These are phyloP conservation scores for Diplolepis rosae DNA, from an alignment of 2,888 invertebrate genomes.

Conservation along the genomic window DNA sequence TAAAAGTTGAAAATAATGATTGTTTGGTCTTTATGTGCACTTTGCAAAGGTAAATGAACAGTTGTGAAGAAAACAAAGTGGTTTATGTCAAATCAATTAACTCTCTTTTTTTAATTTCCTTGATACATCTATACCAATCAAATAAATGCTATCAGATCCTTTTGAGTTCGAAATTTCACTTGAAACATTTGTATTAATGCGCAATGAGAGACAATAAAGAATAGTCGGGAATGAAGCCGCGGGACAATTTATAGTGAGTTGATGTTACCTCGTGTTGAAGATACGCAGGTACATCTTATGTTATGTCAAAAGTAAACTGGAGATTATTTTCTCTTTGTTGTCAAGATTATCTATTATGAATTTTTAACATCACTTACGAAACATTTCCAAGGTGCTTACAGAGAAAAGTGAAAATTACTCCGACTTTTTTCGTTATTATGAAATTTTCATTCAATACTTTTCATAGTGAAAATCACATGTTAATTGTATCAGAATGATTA, in stretches of 20 bases:
- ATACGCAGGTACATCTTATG: neutral
- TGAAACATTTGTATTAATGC: slow-evolving; percentile 9
- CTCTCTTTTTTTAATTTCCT: neutral
- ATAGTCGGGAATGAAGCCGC: slow-evolving; percentile 14
- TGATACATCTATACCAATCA: neutral
- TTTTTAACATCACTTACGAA: slow-evolving; percentile 3
- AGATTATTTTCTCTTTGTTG: slow-evolving; percentile 3
- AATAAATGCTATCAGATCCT: neutral
- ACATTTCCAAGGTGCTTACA: neutral
- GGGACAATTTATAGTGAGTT: slow-evolving; percentile 5
- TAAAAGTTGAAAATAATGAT: neutral
- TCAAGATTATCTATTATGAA: neutral
- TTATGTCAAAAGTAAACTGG: neutral
- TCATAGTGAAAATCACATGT: too few relatives aligned
- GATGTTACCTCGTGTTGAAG: neutral
- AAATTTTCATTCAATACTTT: neutral
- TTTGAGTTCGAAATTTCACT: slow-evolving; percentile 1
- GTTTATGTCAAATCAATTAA: neutral
- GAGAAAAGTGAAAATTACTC: slow-evolving; percentile 24
- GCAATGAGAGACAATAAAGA: slow-evolving; percentile 11
- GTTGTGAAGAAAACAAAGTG: too few relatives aligned
- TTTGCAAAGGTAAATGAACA: neutral
- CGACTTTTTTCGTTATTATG: neutral
- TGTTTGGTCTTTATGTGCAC: neutral
- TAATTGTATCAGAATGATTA: too few relatives aligned